Evolutionary conservation across 2,113 vertebrate genomes (phyloP), one percentile per base, ranked within the genome.

Genomic region (Daubentonia madagascariensis): DNA sequence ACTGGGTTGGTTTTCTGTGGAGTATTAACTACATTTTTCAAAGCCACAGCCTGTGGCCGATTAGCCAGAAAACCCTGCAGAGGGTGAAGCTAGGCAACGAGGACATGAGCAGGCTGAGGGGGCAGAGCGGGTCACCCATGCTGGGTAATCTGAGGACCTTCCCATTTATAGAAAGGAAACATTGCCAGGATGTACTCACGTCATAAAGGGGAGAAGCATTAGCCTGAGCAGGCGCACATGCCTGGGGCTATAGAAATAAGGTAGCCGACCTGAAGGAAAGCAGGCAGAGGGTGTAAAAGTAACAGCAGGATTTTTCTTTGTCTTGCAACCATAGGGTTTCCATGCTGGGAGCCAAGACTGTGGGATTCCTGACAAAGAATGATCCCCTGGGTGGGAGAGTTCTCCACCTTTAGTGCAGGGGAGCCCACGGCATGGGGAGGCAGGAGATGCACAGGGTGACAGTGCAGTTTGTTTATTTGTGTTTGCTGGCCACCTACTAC

Each of bases 21-120:
- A 91, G 87, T 79, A 83, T 67, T 88, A 91, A 78, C 50, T 28
- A 23, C 14, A 57, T 85, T 85, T 86, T 87, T 94, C 59, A 93
- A 96, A 93, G 81, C 48, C 25, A 35, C 18, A 35, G 45, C 59
- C 52, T 65, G n/a, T 32, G 37, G 85, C 25, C 1, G 8, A 75
- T 83, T 40, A 70, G 52, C 57, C 65, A 81, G 93, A 70, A 95
- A 84, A 57, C 6, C 35, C 78, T 20, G 22, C 63, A 45, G 70
- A 70, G 76, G 32, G 67, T 16, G 65, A 89, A 50, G 90, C 32
- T 50, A 52, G 87, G 23, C 40, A 72, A 16, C 0, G 2, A 75
- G 88, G 87, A 89, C 54, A 73, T 20, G 6, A 61, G 37, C 20
- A 30, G 96, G 63, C 86, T 3, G 16, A 43, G 45, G 40, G 65